A percentile compares a stretch with the other conserved stretches of the same genome.
phyloP scores from a whole-genome alignment of 1,140 invertebrate species.

The Olivierus martensii region DNA sequence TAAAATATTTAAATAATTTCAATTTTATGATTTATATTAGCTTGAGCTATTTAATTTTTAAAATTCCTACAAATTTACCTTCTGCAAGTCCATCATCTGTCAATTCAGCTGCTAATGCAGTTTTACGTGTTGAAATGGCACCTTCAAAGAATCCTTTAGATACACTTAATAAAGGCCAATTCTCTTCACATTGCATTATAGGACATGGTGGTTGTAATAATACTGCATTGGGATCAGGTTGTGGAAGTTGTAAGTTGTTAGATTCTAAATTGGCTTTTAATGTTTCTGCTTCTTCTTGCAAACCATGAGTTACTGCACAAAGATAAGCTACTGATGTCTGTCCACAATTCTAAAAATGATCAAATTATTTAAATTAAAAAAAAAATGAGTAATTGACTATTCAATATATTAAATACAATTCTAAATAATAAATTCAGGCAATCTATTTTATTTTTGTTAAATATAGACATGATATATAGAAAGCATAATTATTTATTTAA shows the following conservation, averaged over 20 bases:
- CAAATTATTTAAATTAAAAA: neutral
- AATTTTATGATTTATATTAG: too few relatives aligned
- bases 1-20: too few relatives aligned
- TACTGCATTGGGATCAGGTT: slow-evolving; percentile 62
- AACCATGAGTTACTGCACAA: slow-evolving; percentile 86
- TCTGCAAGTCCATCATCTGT: slow-evolving; percentile 15
- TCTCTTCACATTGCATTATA: slow-evolving; percentile 69
- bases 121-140: slow-evolving; percentile 14
- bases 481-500: too few relatives aligned
- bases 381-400: too few relatives aligned
- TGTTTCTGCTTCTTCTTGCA: slow-evolving; percentile 62
- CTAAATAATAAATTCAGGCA: neutral
- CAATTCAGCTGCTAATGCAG: slow-evolving; percentile 11
- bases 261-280: slow-evolving; percentile 47
- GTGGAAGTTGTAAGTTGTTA: slow-evolving; percentile 42
- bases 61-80: slow-evolving; percentile 3
- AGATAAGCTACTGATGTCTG: slow-evolving; percentile 73
- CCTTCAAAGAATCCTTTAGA: slow-evolving; percentile 47
- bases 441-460: neutral
- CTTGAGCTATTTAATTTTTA: too few relatives aligned
- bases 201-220: slow-evolving; percentile 77
- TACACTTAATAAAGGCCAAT: slow-evolving; percentile 92
- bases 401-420: slow-evolving; percentile 1
- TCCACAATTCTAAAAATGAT: slow-evolving; percentile 36
- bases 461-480: too few relatives aligned